Evolutionary conservation across 35 echinoderm and acorn worm species (phyloP), one percentile per base, ranked within the genome.

Genomic region (Heliocidaris erythrogramma): DNA sequence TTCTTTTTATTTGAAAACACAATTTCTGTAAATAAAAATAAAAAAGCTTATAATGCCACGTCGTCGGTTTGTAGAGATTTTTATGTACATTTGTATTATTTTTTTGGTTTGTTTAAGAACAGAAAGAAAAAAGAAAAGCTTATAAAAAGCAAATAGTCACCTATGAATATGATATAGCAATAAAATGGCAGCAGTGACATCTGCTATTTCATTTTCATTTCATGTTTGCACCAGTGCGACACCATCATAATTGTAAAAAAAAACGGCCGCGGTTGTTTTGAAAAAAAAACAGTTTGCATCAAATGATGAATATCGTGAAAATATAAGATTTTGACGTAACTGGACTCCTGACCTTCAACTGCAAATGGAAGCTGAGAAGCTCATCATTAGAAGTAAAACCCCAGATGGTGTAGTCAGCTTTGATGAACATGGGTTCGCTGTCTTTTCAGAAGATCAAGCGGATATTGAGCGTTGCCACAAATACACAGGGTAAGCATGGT

Each of bases 341-440:
- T 18, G 65, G 65, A 6, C 27, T 78, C 5, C 7, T 0, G 5
- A n/a, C 27, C 65, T n/a, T 78, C 18, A 29, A 78, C 27, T n/a
- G 17, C 21, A 78, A 93, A 85, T 85, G 60, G 78, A 32, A 13
- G 16, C n/a, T 42, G 30, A 94, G 6, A 30, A 47, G 32, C 78
- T 94, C 24, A 47, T 48, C 9, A 49, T 94, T 13, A 47, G 91
- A 30, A 92, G 91, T 29, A 86, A 94, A 27, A 49, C 91, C 4
- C 95, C 95, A 9, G 92, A 96, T 13, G 95, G 84, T 17, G 92
- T 96, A 4, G 30, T 94, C 53, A 49, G 92, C 13, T 96, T 88
- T 48, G 95, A 96, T 65, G 61, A 88, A 50, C 85, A 86, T 35
- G 95, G 95, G 16, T 96, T 96, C 88, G 95, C 95, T 32, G 92